Evolutionary conservation across 2,113 vertebrate genomes (phyloP), one percentile per base, ranked within the genome.

Genomic region (Etheostoma cragini): DNA sequence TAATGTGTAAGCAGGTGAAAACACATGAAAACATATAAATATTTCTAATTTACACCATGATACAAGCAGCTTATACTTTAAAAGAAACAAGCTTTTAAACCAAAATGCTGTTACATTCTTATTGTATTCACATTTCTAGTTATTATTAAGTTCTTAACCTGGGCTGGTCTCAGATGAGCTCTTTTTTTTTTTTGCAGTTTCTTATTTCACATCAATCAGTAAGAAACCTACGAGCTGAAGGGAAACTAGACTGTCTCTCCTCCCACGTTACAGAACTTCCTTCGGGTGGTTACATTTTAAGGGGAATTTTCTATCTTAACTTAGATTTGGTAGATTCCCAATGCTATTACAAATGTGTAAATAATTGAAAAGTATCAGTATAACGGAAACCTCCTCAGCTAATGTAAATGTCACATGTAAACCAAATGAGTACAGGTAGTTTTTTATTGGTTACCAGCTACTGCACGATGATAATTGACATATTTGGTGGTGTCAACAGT

Each of bases 201-300:
- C 47, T 30, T 61, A 46, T 67, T 72, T 87, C 72, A 74, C 64
- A 84, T 82, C 76, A 76, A 85, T 76, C 74, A 63, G 58, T 73
- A 21, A 69, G 21, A 81, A 82, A 80, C 24, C 33, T 74, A 30
- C 30, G 35, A 76, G 53, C 53, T 81, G 78, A 87, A 90, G 73
- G 76, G 87, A 82, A 88, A 91, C 63, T 24, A 72, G 22, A 1
- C 35, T 3, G n/a, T 56, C 26, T 74, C 61, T 22, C 77, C 72
- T 84, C 69, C 80, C 78, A 81, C 85, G 82, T 33, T 21, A 61
- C 60, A 78, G 60, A 78, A 62, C 61, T 62, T 70, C 22, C 42
- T 83, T 38, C 42, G 74, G 67, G 71, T 71, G 21, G 38, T 49
- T 60, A 79, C 19, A 76, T 63, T 75, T 83, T 17, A 42, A 21